Base-by-base conservation (phyloP, 2,113 vertebrate species). In the Gorsachius goisagi region DNA sequence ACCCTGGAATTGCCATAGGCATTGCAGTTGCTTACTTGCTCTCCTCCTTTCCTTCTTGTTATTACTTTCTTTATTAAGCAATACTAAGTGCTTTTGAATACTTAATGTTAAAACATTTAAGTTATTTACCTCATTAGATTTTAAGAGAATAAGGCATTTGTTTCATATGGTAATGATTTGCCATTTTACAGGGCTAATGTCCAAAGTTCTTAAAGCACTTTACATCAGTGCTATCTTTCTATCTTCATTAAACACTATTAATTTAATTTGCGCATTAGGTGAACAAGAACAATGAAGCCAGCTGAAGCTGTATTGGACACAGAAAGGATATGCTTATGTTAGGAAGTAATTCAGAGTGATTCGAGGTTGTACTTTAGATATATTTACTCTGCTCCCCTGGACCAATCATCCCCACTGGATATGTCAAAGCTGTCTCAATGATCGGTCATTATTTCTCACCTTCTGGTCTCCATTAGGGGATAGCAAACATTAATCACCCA, bases 1-100 rank as follows among this genome's bases (percentile, higher is more conserved):
- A 63, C 62, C 44, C 44, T 93, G 78, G 37, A 96, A 85, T 11
- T 93, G 62, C 92, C 27, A 0, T 19, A 90, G 85, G 85, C 79
- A 79, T 16, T 94, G 73, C 30, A 72, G 47, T 79, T 77, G 30
- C 92, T 85, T 95, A 44, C 63, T 93, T 81, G 33, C 30, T 71
- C 17, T 90, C 39, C 17, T 68, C 33, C 58, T 72, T 85, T 93
- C 27, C 17, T 84, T 92, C 49, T 84, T 87, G 52, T 71, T 89
- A 89, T 76, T 96, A 28, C 27, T 91, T 94, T 85, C 84, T 94
- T 94, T 95, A 94, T 75, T 89, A 95, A 92, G 19, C 49, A 93
- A 85, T 63, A 80, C 44, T 90, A 93, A 95, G 63, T 95, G 39
- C 32, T 93, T 96, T 83, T 95, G 74, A 96, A 93, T 89, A 90